phyloP scores from a whole-genome alignment of 2,888 invertebrate genomes.

The Plemyria rubiginata region DNA sequence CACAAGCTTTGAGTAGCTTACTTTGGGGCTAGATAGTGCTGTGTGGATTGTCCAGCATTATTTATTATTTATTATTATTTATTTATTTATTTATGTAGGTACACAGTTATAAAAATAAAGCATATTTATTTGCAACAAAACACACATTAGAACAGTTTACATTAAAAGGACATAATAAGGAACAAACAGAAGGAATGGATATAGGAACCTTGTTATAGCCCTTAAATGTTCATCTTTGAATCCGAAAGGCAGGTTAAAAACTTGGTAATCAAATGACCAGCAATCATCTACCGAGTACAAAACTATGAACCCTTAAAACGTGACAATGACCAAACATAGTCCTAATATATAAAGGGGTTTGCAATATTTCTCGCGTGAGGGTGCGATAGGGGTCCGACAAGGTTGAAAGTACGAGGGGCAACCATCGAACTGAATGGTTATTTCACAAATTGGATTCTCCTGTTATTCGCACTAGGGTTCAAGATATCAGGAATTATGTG shows the following conservation, averaged over 20 bases:
- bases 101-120: too few species aligned
- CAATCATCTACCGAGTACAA: neutral
- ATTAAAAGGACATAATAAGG: too few species aligned
- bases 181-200: too few species aligned
- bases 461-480: slow-evolving; percentile 8
- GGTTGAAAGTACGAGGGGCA: slow-evolving; percentile 18
- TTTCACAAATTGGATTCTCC: slow-evolving; percentile 25
- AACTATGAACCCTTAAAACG: slow-evolving; percentile 11
- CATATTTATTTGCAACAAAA: too few species aligned
- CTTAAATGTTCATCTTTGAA: too few species aligned
- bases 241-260: neutral
- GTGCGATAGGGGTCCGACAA: slow-evolving; percentile 17
- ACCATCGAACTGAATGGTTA: slow-evolving; percentile 21
- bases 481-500: slow-evolving; percentile 3
- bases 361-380: slow-evolving; percentile 19
- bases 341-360: slow-evolving; percentile 25
- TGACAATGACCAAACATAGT: slow-evolving; percentile 13
- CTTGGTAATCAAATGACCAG: neutral
- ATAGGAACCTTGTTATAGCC: too few species aligned
- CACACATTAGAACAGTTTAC: too few species aligned
- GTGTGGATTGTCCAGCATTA: too few species aligned
- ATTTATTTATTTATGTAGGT: too few species aligned
- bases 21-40: too few species aligned
- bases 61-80: too few species aligned
- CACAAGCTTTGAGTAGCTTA: too few species aligned